These are phyloP conservation scores for Sterna hirundo DNA, from an alignment of 2,113 vertebrate species.

Conservation along the genomic window DNA sequence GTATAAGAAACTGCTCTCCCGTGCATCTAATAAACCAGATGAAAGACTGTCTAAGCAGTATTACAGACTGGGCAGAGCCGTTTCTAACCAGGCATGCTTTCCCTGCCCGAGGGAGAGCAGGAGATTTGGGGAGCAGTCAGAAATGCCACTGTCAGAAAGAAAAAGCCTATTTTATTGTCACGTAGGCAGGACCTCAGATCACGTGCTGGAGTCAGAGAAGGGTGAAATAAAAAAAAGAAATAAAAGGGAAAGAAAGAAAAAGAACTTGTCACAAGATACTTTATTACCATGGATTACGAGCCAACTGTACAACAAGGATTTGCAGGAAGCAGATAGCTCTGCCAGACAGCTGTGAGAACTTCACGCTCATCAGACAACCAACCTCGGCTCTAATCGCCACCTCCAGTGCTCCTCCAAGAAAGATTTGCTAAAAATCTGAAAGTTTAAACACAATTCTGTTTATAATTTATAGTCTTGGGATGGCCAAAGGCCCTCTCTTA, in stretches of 20 bases:
- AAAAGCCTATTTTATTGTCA: background rate
- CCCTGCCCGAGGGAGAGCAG: background rate
- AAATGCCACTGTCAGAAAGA: background rate
- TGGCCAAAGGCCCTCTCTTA: background rate
- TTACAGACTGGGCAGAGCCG: background rate
- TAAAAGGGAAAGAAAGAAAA: background rate
- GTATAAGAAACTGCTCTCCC: background rate
- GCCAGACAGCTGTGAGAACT: conserved; percentile 61
- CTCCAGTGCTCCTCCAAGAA: background rate
- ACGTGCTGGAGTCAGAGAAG: background rate
- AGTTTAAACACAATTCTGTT: background rate
- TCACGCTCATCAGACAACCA: conserved; percentile 42
- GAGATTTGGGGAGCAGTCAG: background rate
- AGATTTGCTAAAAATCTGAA: conserved; percentile 23
- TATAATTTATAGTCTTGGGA: background rate
- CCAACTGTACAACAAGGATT: conserved; percentile 31
- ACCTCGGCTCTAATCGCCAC: background rate
- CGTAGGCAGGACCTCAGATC: background rate
- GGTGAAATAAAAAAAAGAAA: background rate
- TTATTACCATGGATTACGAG: background rate
- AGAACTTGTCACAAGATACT: conserved; percentile 1
- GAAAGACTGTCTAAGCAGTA: background rate
- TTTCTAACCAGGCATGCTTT: background rate
- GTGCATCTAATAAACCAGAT: background rate
- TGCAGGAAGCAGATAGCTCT: conserved; percentile 11